phyloP scores from a whole-genome alignment of 2,113 vertebrate genomes.

The Caranx ignobilis region DNA sequence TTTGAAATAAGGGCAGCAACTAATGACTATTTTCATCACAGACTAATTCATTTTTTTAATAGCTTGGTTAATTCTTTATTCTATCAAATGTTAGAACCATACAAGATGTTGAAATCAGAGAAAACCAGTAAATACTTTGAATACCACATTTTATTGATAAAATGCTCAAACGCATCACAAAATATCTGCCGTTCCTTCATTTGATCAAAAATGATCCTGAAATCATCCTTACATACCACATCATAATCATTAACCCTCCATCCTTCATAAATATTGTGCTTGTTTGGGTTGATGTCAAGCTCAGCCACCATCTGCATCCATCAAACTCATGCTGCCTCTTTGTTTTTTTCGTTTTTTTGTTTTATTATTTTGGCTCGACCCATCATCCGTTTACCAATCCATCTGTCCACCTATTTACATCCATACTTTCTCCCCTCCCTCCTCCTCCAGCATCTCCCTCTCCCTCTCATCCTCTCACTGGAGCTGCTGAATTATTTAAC shows the following conservation, averaged over 20 bases:
- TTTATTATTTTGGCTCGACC: conserved; percentile 10
- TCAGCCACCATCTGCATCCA: conserved; percentile 32
- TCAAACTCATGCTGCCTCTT: conserved; percentile 41
- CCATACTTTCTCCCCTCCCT: conserved; percentile 42
- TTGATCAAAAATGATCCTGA: background rate
- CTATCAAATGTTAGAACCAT: too few relatives aligned
- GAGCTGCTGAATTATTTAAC: conserved; percentile 81
- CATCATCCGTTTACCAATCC: conserved; percentile 46
- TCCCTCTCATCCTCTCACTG: conserved; percentile 46
- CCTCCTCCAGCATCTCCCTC: conserved; percentile 34
- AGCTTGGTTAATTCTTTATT: too few relatives aligned
- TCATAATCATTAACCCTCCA: background rate
- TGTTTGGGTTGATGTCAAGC: conserved; percentile 21
- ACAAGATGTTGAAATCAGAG: too few relatives aligned
- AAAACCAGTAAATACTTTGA: too few relatives aligned
- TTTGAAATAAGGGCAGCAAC: too few relatives aligned
- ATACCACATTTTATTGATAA: background rate
- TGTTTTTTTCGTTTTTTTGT: background rate
- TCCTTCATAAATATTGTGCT: background rate
- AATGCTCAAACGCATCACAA: too few relatives aligned
- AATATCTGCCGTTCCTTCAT: too few relatives aligned
- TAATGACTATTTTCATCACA: too few relatives aligned
- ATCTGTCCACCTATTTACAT: conserved; percentile 53
- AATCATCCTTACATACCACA: background rate
- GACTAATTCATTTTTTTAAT: too few relatives aligned